These are phyloP conservation scores for Ligdia adustata DNA, from an alignment of 2,888 invertebrate genomes.

Conservation along the genomic window DNA sequence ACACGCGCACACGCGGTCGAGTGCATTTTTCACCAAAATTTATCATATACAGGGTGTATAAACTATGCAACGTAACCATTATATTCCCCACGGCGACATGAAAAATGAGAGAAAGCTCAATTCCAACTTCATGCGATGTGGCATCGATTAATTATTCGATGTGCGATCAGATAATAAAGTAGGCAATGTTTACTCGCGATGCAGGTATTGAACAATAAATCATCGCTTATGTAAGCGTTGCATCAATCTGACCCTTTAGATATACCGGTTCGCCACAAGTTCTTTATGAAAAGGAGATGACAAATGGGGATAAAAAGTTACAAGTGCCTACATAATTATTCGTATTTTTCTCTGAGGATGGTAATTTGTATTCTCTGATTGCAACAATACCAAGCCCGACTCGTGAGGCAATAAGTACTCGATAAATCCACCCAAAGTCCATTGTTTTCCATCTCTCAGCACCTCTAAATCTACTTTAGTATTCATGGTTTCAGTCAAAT, in stretches of 20 bases:
- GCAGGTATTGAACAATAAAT: constrained; percentile 36
- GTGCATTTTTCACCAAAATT: constrained; percentile 76
- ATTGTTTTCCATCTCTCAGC: constrained; percentile 19
- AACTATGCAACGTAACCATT: constrained; percentile 26
- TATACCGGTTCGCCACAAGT: constrained; percentile 14
- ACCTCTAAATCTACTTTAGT: constrained; percentile 31
- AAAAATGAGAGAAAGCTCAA: constrained; percentile 28
- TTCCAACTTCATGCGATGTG: constrained; percentile 28
- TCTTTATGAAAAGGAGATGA: constrained; percentile 8
- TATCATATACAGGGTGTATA: constrained; percentile 66
- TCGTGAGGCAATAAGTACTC: constrained; percentile 17
- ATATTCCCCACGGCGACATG: constrained; percentile 24
- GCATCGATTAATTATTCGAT: constrained; percentile 33
- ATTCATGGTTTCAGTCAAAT: constrained; percentile 36
- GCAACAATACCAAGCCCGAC: constrained; percentile 11
- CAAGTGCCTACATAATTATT: too few relatives aligned
- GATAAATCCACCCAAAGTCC: constrained; percentile 13
- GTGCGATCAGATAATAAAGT: constrained; percentile 34
- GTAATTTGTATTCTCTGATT: constrained; percentile 15
- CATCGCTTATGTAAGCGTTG: constrained; percentile 33
- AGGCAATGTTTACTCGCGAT: constrained; percentile 32
- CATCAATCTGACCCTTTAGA: constrained; percentile 33
- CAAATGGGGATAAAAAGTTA: constrained; percentile 6
- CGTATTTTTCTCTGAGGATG: constrained; percentile 1
- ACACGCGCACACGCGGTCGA: constrained; percentile 69